Conservation (phyloP, 2,888 invertebrate species). For the Tetrapedia diversipes region DNA sequence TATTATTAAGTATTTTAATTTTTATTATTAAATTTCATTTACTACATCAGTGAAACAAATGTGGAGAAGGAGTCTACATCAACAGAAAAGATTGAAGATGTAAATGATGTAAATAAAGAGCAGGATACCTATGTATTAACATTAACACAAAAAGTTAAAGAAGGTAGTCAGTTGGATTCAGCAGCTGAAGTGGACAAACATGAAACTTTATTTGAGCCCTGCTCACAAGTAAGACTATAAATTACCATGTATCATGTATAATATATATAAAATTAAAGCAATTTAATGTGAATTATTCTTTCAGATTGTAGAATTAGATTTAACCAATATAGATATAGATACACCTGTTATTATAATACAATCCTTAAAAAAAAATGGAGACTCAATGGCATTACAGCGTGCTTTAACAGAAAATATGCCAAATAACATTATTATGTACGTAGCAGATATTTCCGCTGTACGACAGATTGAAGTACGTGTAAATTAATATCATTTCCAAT, state of each 20-base stretch:
- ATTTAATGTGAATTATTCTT: slow-evolving; percentile 43
- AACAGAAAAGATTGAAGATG: slow-evolving; percentile 61
- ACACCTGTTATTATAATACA: slow-evolving; percentile 90
- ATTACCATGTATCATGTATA: background rate
- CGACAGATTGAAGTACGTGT: slow-evolving; percentile 92
- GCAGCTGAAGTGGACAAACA: slow-evolving; percentile 45
- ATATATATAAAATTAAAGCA: slow-evolving; percentile 5
- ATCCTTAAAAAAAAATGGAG: slow-evolving; percentile 90
- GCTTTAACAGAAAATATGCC: slow-evolving; percentile 89
- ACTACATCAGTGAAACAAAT: slow-evolving; percentile 7
- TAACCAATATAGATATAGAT: slow-evolving; percentile 86
- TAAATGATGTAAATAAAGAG: slow-evolving; percentile 81
- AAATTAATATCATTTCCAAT: slow-evolving; percentile 12
- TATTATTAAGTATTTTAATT: background rate
- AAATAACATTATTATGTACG: slow-evolving; percentile 94
- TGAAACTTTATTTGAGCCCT: slow-evolving; percentile 74
- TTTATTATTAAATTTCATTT: background rate
- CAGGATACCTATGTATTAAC: slow-evolving; percentile 89
- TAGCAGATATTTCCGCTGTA: slow-evolving; percentile 93
- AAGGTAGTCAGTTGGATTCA: slow-evolving; percentile 42
- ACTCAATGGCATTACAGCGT: slow-evolving; percentile 88
- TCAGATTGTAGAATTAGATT: slow-evolving; percentile 87
- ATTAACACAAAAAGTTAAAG: slow-evolving; percentile 85
- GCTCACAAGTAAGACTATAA: slow-evolving; percentile 73
- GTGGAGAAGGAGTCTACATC: slow-evolving; percentile 40